A percentile compares a stretch with the other conserved stretches of the same genome.
These are phyloP conservation scores for Dinocampus coccinellae DNA, from an alignment of 2,888 invertebrate species.

Conservation along the genomic window DNA sequence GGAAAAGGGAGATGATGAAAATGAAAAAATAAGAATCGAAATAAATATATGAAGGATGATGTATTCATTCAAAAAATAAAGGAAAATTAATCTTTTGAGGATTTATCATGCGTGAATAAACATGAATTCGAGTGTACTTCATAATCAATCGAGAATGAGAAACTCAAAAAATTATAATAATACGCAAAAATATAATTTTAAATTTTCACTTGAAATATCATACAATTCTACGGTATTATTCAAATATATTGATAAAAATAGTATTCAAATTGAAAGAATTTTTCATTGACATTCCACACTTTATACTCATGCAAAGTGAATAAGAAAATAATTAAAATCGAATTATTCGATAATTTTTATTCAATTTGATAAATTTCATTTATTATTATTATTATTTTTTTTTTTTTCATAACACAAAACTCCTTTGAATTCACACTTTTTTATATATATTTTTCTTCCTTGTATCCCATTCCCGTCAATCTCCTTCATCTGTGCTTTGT, in stretches of 20 bases:
- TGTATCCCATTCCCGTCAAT: neutral
- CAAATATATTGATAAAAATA: no score
- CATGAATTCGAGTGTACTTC: constrained; percentile 11
- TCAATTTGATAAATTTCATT: no score
- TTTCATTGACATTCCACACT: no score
- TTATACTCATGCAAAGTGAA: no score
- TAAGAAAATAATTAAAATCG: no score
- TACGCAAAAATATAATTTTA: constrained; percentile 21
- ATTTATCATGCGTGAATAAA: constrained; percentile 24
- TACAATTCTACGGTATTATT: no score
- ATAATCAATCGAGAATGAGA: neutral
- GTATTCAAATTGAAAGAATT: no score
- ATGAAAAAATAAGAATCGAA: neutral
- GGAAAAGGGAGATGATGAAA: constrained; percentile 18
- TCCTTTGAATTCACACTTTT: no score
- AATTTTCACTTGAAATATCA: constrained; percentile 26
- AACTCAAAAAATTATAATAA: neutral
- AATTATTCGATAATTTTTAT: no score
- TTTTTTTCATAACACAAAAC: no score
- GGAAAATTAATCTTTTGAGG: neutral
- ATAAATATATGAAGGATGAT: constrained; percentile 12
- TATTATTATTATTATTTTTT: no score
- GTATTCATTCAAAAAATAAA: no score
- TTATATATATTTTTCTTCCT: neutral
- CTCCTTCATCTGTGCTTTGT: neutral